Percentiles rank a stretch among this genome's conserved stretches.
Evolutionary conservation across 2,888 invertebrate species (phyloP).

Genomic region (Nemotelus nigrinus): DNA sequence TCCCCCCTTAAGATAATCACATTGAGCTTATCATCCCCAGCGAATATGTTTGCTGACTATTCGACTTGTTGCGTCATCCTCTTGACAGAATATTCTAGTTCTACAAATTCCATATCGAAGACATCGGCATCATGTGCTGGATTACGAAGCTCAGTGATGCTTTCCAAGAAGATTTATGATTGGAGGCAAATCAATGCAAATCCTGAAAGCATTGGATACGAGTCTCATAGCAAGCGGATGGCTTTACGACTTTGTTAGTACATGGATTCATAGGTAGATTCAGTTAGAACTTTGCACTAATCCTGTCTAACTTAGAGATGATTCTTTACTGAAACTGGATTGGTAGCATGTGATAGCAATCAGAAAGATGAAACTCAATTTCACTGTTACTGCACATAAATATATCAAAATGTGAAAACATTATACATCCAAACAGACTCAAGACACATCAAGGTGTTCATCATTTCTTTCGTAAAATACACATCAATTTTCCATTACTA

Average conservation of each 20-base stretch:
- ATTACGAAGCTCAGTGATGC: slow-evolving; percentile 25
- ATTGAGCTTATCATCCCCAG: too few relatives aligned
- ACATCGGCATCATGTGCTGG: slow-evolving; percentile 29
- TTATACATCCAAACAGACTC: too few relatives aligned
- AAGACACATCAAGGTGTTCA: too few relatives aligned
- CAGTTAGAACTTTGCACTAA: too few relatives aligned
- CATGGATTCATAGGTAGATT: not conserved
- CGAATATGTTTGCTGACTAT: not conserved
- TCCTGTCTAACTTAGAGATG: too few relatives aligned
- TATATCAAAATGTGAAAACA: too few relatives aligned
- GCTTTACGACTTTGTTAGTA: not conserved
- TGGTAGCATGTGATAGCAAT: too few relatives aligned
- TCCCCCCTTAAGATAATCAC: too few relatives aligned
- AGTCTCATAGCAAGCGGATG: not conserved
- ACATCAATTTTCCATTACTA: not conserved
- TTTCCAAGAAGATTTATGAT: slow-evolving; percentile 30
- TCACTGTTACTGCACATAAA: too few relatives aligned
- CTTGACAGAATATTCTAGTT: not conserved
- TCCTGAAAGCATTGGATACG: slow-evolving; percentile 5
- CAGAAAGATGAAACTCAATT: too few relatives aligned
- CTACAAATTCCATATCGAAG: slow-evolving; percentile 15
- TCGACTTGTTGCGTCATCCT: slow-evolving; percentile 34
- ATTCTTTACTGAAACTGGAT: too few relatives aligned
- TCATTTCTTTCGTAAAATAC: too few relatives aligned
- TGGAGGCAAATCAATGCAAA: slow-evolving; percentile 27